These are phyloP conservation scores for Drosophila gaucha DNA, from an alignment of 2,888 invertebrate species.

Conservation along the genomic window DNA sequence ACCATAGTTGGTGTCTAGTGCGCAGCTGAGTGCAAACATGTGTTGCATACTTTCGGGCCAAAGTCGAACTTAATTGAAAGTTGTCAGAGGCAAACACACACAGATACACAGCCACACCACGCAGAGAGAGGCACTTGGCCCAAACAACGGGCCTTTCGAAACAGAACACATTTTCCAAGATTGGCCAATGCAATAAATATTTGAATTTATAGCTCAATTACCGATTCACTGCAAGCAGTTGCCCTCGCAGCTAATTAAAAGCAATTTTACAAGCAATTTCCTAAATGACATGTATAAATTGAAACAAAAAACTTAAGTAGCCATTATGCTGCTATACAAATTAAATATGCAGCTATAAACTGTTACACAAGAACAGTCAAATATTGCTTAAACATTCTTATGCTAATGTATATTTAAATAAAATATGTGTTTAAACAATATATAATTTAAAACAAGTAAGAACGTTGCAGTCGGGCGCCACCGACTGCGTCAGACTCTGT, in stretches of 20 bases:
- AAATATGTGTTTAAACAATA: too few relatives aligned
- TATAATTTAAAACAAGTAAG: too few relatives aligned
- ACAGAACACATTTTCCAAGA: conserved; percentile 45
- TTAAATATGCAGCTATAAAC: neutral
- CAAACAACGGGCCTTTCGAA: neutral
- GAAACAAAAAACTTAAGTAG: neutral
- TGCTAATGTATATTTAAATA: too few relatives aligned
- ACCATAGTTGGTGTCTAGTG: conserved; percentile 28
- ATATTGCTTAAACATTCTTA: neutral
- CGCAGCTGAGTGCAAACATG: conserved; percentile 58
- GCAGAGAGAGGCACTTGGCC: neutral
- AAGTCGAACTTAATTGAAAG: conserved; percentile 62
- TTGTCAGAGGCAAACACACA: conserved; percentile 28
- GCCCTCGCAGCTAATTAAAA: conserved; percentile 25
- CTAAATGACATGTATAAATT: conserved; percentile 7
- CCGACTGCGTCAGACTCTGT: too few relatives aligned
- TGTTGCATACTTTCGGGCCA: conserved; percentile 46
- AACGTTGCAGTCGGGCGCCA: too few relatives aligned
- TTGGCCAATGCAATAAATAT: conserved; percentile 62
- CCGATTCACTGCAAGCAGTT: conserved; percentile 10
- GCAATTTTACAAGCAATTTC: conserved; percentile 57
- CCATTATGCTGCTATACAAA: neutral
- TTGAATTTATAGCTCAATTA: conserved; percentile 67
- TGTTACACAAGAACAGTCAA: neutral
- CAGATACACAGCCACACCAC: neutral